These are phyloP conservation scores for Amphiura filiformis DNA, from an alignment of 35 echinoderm and acorn worm genomes.

Conservation along the genomic window DNA sequence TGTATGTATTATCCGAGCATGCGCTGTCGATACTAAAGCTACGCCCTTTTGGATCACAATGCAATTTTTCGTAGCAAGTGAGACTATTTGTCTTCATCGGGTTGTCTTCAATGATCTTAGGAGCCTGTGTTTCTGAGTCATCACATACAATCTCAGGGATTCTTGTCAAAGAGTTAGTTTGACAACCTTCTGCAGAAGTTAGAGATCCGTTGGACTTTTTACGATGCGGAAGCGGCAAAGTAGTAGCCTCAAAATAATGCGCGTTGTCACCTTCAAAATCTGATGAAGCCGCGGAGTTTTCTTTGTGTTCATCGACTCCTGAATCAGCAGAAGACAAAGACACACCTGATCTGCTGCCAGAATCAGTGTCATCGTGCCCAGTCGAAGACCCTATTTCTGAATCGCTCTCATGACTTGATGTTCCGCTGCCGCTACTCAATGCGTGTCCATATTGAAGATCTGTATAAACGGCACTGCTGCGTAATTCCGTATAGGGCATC, in stretches of 20 bases:
- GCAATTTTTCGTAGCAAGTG: neutral
- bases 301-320: neutral
- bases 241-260: neutral
- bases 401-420: neutral
- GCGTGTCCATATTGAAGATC: neutral
- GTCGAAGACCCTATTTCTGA: neutral
- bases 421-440: neutral
- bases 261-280: neutral
- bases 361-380: neutral
- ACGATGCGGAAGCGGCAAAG: neutral
- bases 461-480: neutral
- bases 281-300: neutral
- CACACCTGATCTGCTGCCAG: neutral
- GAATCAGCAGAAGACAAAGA: neutral
- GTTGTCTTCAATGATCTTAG: neutral
- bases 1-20: neutral
- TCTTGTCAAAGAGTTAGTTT: neutral
- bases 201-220: neutral
- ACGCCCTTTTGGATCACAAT: neutral
- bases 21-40: neutral
- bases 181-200: neutral
- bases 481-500: neutral
- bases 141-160: neutral
- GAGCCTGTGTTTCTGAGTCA: neutral
- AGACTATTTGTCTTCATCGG: neutral